Percentiles rank a stretch among this genome's conserved stretches.
Evolutionary conservation across 2,888 invertebrate species (phyloP).

Genomic region (Drosophila bunnanda): DNA sequence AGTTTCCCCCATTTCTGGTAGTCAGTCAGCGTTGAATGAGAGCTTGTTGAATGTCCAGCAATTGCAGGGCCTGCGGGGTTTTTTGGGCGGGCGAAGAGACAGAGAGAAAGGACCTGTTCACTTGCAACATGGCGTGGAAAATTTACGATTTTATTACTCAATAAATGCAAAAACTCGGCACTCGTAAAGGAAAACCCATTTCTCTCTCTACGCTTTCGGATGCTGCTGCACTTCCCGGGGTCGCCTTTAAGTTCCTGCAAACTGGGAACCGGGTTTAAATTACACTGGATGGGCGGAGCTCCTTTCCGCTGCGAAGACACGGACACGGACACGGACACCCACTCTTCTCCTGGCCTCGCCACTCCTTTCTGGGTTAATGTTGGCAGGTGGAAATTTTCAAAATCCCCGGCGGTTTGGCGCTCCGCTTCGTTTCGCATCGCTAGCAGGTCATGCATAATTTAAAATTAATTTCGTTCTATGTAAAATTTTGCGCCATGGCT

Average conservation of each 20-base stretch:
- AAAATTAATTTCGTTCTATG: constrained; percentile 77
- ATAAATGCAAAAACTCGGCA: constrained; percentile 76
- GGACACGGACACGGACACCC: constrained; percentile 20
- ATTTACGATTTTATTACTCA: constrained; percentile 79
- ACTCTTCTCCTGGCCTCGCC: neutral
- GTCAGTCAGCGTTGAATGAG: constrained; percentile 23
- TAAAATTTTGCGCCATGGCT: constrained; percentile 54
- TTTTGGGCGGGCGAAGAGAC: neutral
- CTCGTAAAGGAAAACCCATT: constrained; percentile 59
- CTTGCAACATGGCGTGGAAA: constrained; percentile 71
- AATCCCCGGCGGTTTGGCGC: constrained; percentile 72
- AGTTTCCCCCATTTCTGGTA: constrained; percentile 7
- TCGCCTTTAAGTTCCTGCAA: constrained; percentile 27
- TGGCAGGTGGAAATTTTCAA: constrained; percentile 74
- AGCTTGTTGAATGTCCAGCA: constrained; percentile 72
- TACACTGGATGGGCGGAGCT: constrained; percentile 13
- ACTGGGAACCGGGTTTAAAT: constrained; percentile 33
- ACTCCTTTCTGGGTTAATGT: constrained; percentile 62
- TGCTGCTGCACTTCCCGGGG: constrained; percentile 37
- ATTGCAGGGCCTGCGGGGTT: constrained; percentile 58
- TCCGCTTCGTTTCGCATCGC: constrained; percentile 44
- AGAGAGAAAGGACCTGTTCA: constrained; percentile 28
- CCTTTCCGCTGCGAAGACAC: constrained; percentile 8
- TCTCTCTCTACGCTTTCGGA: constrained; percentile 3
- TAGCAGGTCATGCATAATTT: constrained; percentile 75